phyloP scores from a whole-genome alignment of 64 coral and sea anemone species.

The Montipora sp. region DNA sequence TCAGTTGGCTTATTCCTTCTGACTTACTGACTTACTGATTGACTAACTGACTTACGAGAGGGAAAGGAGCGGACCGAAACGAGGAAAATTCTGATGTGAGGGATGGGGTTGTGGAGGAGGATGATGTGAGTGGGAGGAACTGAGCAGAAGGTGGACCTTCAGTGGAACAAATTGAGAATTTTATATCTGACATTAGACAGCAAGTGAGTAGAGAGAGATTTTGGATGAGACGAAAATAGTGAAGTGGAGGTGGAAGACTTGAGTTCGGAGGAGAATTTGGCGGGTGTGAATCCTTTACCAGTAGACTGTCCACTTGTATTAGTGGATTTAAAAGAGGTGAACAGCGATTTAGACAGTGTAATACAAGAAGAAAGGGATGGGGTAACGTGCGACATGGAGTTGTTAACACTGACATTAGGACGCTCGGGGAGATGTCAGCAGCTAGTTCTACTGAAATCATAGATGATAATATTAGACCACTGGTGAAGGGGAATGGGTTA shows the following conservation, averaged over 20 bases:
- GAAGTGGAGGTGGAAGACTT: not conserved
- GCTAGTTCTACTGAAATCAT: not conserved
- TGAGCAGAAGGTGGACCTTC: not conserved
- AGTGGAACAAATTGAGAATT: not conserved
- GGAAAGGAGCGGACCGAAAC: too few relatives aligned
- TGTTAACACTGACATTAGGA: not conserved
- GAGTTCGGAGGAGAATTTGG: not conserved
- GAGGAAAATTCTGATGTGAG: too few relatives aligned
- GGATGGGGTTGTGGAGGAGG: too few relatives aligned
- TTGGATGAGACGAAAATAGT: not conserved
- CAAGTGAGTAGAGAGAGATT: not conserved
- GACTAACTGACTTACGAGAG: too few relatives aligned
- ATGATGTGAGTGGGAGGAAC: too few relatives aligned
- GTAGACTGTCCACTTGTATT: not conserved
- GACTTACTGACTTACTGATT: too few relatives aligned
- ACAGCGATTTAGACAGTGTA: not conserved
- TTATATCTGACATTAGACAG: not conserved
- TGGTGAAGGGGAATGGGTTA: not conserved
- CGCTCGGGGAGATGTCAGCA: not conserved
- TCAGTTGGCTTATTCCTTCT: too few relatives aligned
- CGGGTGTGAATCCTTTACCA: constrained; percentile 6
- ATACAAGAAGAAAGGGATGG: not conserved
- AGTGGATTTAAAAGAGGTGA: not conserved
- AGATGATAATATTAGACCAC: not conserved
- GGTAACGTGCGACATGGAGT: not conserved